A percentile compares a stretch with the other conserved stretches of the same genome.
Conservation (phyloP, 2,888 invertebrate species). For the Antheraea yamamai region DNA sequence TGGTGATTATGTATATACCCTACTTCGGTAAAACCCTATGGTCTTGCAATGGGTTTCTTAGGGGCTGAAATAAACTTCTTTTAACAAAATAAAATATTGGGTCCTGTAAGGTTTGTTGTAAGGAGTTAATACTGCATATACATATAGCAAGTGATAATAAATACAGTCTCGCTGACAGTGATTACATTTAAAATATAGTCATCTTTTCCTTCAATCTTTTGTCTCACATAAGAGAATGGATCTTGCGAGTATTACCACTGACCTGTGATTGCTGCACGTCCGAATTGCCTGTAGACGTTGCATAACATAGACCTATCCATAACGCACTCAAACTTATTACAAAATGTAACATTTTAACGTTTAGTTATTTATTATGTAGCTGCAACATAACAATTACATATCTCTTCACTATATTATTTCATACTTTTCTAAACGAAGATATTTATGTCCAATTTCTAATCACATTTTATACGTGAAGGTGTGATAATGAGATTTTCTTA, state of each 20-base stretch:
- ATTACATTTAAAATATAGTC: too few relatives aligned
- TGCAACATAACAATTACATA: neutral
- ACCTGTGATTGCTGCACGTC: constrained; percentile 65
- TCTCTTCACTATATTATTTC: neutral
- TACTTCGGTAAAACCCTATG: too few relatives aligned
- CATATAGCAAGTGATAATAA: too few relatives aligned
- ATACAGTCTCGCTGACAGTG: too few relatives aligned
- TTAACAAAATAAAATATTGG: too few relatives aligned
- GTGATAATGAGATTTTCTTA: constrained; percentile 20
- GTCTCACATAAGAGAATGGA: too few relatives aligned
- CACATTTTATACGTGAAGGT: constrained; percentile 32
- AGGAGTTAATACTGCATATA: too few relatives aligned
- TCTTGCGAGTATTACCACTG: constrained; percentile 28
- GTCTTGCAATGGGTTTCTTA: too few relatives aligned
- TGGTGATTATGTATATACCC: too few relatives aligned
- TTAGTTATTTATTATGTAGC: neutral
- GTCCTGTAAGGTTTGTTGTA: too few relatives aligned
- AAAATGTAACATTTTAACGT: constrained; percentile 17
- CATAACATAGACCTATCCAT: constrained; percentile 50
- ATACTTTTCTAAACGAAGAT: constrained; percentile 1
- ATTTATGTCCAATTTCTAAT: constrained; percentile 26
- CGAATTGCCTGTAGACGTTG: constrained; percentile 47
- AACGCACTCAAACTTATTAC: constrained; percentile 47
- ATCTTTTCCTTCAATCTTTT: too few relatives aligned
- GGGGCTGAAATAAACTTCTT: too few relatives aligned